Evolutionary conservation across 2,113 vertebrate genomes (phyloP).

Genomic region (Dinomys branickii): DNA sequence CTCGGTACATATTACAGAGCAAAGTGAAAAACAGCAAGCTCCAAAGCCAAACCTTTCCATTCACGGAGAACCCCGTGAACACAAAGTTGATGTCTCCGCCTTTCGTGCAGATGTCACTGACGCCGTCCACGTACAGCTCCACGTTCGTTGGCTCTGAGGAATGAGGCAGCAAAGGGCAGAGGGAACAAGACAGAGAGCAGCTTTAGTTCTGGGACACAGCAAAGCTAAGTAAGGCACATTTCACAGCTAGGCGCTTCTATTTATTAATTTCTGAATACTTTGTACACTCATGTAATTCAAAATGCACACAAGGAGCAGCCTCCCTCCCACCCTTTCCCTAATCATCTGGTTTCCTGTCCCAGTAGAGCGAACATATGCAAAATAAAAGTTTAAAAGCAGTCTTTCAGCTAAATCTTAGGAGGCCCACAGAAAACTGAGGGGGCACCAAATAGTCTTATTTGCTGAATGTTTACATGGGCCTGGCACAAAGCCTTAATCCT

Average conservation of each 20-base stretch:
- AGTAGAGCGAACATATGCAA: not conserved
- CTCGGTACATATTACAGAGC: not conserved
- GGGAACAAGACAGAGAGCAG: not conserved
- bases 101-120: conserved; percentile 97
- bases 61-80: conserved; percentile 97
- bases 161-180: not conserved
- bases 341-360: not conserved
- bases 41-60: conserved; percentile 90
- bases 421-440: not conserved
- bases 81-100: conserved; percentile 98
- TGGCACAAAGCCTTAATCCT: not conserved
- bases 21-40: not conserved
- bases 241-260: not conserved
- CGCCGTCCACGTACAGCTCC: conserved; percentile 95
- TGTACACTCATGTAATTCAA: not conserved
- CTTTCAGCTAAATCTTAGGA: not conserved
- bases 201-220: not conserved
- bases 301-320: not conserved
- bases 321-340: not conserved
- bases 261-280: not conserved
- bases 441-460: not conserved
- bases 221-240: not conserved
- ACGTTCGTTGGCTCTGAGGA: conserved; percentile 94
- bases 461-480: not conserved
- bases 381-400: too few species aligned